These are phyloP conservation scores for Tauraco hartlaubi DNA, from an alignment of 2,797 vertebrate genomes.

Conservation along the genomic window DNA sequence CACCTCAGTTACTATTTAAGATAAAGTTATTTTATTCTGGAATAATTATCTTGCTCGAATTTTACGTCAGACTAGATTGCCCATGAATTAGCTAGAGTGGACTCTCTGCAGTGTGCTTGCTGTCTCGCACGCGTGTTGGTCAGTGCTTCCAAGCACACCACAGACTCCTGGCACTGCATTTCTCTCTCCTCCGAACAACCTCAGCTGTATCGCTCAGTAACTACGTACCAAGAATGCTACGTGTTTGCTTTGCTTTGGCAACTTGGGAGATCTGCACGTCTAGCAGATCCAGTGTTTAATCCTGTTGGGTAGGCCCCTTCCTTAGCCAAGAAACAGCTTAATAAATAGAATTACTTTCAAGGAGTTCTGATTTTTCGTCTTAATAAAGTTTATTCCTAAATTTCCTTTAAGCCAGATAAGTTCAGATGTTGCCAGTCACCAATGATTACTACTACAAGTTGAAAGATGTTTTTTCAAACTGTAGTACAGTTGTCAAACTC, in stretches of 20 bases:
- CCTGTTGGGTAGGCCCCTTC: background rate
- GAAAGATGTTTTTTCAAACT: background rate
- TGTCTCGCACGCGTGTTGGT: accelerated
- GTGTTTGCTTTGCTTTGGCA: background rate
- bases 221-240: background rate
- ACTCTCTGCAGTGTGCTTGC: background rate
- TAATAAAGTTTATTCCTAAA: background rate
- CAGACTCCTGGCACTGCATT: background rate
- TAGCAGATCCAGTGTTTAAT: background rate
- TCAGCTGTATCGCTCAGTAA: background rate
- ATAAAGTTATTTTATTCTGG: background rate
- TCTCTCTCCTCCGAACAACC: background rate
- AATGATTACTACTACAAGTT: background rate
- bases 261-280: background rate
- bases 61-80: background rate
- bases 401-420: background rate
- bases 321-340: background rate
- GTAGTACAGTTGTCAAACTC: background rate
- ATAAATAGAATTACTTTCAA: background rate
- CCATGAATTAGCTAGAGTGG: background rate
- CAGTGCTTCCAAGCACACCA: background rate
- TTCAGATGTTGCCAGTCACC: background rate
- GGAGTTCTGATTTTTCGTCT: background rate
- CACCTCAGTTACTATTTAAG: background rate
- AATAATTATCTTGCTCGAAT: background rate